These are phyloP conservation scores for Rhizomys pruinosus DNA, from an alignment of 2,113 vertebrate species.

Conservation along the genomic window DNA sequence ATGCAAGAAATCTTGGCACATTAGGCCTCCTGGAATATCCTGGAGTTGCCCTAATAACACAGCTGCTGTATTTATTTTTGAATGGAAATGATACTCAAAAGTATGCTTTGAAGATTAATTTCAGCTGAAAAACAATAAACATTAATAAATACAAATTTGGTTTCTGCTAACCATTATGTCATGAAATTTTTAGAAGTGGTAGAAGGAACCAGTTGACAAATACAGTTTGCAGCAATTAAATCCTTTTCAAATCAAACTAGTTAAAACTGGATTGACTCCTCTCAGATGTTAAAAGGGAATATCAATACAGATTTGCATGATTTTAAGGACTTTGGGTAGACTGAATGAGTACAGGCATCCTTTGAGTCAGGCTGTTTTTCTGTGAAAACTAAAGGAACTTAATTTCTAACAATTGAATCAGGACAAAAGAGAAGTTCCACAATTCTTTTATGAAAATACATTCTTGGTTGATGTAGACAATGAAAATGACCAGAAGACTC, in stretches of 20 bases:
- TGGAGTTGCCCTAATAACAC: slow-evolving; percentile 66
- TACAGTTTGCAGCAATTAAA: slow-evolving; percentile 74
- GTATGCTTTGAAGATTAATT: slow-evolving; percentile 76
- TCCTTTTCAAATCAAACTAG: slow-evolving; percentile 16
- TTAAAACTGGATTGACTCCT: slow-evolving; percentile 5
- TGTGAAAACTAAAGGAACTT: slow-evolving; percentile 53
- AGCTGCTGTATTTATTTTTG: slow-evolving; percentile 77
- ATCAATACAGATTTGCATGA: neutral
- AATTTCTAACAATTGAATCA: slow-evolving; percentile 26
- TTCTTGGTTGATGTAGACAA: neutral
- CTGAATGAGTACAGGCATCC: slow-evolving; percentile 21
- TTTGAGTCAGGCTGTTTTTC: neutral
- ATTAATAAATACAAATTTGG: slow-evolving; percentile 73
- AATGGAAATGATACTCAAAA: slow-evolving; percentile 75
- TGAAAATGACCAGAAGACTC: slow-evolving; percentile 7
- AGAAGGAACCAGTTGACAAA: slow-evolving; percentile 60
- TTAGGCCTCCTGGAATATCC: slow-evolving; percentile 59
- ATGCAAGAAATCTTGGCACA: slow-evolving; percentile 30
- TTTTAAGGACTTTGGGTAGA: slow-evolving; percentile 37
- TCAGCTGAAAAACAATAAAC: slow-evolving; percentile 75
- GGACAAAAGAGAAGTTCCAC: slow-evolving; percentile 63
- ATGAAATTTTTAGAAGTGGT: slow-evolving; percentile 69
- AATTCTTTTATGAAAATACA: slow-evolving; percentile 51
- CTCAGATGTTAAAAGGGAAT: slow-evolving; percentile 19
- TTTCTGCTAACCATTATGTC: slow-evolving; percentile 70